Evolutionary conservation across 2,797 vertebrate species (phyloP).

Genomic region (Oryzias sinensis): DNA sequence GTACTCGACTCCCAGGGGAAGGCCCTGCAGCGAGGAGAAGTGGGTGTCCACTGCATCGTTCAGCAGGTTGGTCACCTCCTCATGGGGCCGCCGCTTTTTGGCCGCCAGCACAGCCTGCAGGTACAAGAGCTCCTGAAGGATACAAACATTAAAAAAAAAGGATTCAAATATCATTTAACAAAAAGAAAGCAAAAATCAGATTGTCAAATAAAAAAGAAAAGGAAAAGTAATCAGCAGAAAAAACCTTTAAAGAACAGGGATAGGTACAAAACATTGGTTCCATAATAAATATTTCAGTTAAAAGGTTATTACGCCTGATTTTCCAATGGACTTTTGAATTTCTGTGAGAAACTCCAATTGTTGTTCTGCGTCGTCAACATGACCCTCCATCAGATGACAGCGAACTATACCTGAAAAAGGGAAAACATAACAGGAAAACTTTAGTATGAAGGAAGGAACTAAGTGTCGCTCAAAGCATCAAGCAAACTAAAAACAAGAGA

Average conservation of each 20-base stretch:
- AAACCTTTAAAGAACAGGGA: no score
- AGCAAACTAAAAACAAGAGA: neutral
- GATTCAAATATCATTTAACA: neutral
- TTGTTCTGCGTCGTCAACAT: conserved; percentile 90
- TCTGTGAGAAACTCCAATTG: conserved; percentile 94
- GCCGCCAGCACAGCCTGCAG: conserved; percentile 85
- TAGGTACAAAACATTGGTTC: no score
- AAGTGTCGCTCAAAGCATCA: neutral
- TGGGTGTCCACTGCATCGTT: conserved; percentile 92
- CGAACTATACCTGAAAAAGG: conserved; percentile 84
- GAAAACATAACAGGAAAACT: neutral
- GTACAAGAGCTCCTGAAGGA: conserved; percentile 86
- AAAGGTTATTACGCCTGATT: conserved; percentile 83
- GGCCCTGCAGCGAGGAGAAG: conserved; percentile 86
- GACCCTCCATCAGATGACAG: conserved; percentile 89
- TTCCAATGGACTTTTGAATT: conserved; percentile 92
- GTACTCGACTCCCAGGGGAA: conserved; percentile 92
- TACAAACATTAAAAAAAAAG: neutral
- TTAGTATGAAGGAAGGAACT: neutral
- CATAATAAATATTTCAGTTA: neutral
- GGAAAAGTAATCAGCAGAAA: neutral
- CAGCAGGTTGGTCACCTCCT: conserved; percentile 86
- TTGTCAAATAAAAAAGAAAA: neutral
- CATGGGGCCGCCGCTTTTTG: conserved; percentile 81
- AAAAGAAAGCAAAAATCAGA: neutral